These are phyloP conservation scores for Gymnothorax reevesii DNA, from an alignment of 2,797 vertebrate species.

Conservation along the genomic window DNA sequence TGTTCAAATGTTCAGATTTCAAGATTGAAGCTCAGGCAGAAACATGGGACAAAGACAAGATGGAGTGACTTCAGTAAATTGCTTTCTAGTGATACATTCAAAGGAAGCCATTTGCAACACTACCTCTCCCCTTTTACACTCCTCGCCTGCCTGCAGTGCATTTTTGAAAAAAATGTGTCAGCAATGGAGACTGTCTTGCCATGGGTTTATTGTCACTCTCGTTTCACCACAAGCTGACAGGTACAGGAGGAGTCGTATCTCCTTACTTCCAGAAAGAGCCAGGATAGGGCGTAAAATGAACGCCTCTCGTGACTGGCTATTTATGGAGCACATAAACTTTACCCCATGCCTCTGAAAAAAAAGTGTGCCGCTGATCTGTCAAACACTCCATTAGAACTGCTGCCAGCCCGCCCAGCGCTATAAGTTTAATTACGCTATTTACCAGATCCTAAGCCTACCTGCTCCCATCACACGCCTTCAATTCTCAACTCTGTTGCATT, in stretches of 20 bases:
- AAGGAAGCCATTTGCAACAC: neutral
- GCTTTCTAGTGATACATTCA: neutral
- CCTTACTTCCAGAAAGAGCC: neutral
- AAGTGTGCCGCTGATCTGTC: constrained; percentile 3
- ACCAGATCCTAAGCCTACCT: neutral
- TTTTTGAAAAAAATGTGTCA: neutral
- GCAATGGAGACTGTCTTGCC: neutral
- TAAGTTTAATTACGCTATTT: constrained; percentile 24
- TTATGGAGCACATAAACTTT: constrained; percentile 24
- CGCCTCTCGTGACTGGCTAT: constrained; percentile 1
- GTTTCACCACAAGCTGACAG: neutral
- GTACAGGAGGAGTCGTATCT: neutral
- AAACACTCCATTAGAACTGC: constrained; percentile 20
- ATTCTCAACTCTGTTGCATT: neutral
- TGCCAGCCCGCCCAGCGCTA: constrained; percentile 8
- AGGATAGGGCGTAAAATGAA: constrained; percentile 1
- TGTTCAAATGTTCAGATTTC: neutral
- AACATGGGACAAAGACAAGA: neutral
- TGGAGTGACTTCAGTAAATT: neutral
- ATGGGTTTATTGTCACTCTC: neutral
- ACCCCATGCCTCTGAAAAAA: neutral
- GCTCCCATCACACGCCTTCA: neutral
- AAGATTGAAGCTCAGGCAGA: no score
- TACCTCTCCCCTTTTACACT: neutral
- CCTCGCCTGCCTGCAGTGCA: neutral